Evolutionary conservation across 2,113 vertebrate species (phyloP).

Genomic region (Labeo rohita): DNA sequence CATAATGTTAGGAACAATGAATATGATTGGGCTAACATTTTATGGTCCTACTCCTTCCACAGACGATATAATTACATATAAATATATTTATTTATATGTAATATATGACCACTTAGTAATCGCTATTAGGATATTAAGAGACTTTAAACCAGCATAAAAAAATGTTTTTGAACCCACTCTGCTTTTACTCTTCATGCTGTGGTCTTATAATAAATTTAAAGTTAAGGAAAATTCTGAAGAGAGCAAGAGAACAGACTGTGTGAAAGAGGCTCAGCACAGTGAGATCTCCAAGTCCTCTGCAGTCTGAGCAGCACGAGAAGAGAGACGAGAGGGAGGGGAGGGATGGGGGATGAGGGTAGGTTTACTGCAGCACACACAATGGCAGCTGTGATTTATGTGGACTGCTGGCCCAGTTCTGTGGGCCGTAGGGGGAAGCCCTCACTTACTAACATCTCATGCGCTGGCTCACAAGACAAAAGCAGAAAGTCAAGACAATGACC

Average conservation of each 20-base stretch:
- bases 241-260: background rate
- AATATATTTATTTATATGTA: too few relatives aligned
- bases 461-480: constrained; percentile 5
- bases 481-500: background rate
- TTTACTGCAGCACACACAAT: constrained; percentile 61
- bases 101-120: too few relatives aligned
- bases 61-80: too few relatives aligned
- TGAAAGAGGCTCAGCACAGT: background rate
- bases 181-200: background rate
- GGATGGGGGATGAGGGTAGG: constrained; percentile 37
- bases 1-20: too few relatives aligned
- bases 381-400: constrained; percentile 73
- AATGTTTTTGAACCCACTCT: too few relatives aligned
- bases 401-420: constrained; percentile 60
- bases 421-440: constrained; percentile 58
- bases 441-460: constrained; percentile 18
- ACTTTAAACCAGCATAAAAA: background rate
- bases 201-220: background rate
- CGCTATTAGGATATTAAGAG: too few relatives aligned
- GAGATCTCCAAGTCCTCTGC: constrained; percentile 22
- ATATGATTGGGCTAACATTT: too few relatives aligned
- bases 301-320: constrained; percentile 17
- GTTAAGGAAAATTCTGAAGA: background rate
- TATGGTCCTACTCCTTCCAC: too few relatives aligned
- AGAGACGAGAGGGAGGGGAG: constrained; percentile 25